Evolutionary conservation across 2,888 invertebrate species (phyloP), one percentile per base, ranked within the genome.

Genomic region (Drosophila trichaetosa): DNA sequence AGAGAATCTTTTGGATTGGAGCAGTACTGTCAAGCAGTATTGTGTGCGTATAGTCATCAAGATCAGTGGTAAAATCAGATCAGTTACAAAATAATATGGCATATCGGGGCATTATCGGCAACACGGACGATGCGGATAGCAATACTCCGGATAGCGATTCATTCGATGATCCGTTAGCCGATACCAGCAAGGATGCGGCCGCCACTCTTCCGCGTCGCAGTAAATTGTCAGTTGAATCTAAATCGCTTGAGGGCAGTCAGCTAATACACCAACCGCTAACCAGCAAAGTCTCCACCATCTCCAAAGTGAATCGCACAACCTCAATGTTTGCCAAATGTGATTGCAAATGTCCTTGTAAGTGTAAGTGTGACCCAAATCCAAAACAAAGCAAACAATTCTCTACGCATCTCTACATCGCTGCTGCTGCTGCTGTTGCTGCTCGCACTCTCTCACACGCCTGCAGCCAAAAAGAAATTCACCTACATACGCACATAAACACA

Each of bases 21-120:
- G 40, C 33, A 33, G 10, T 10, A 33, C 16, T 16, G 36, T 7
- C 36, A 16, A 16, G 16, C 21, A 3, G 46, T 21, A 21, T 21
- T 40, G 40, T n/a, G 40, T 10, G 40, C n/a, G 1, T 1, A 4
- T 40, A 10, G 40, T 18, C 10, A 18, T 49, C 29, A n/a, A 31
- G 42, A 24, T 11, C 42, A 36, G 66, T 27, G 46, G 16, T 46
- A 53, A 2, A 21, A 48, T 24, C 27, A 29, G n/a, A 16, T 5
- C 33, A 36, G 53, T 18, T 24, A 27, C 2, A 27, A 80, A 21
- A 33, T 24, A 42, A 21, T 16, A 86, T 86, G 86, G 75, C 86
- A 1, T 90, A 81, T 60, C 90, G 86, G 13, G 86, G 86, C 56
- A 74, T 87, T 51, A 71, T 87, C 27, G 75, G 67, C 34, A 73